Evolutionary conservation across 2,797 vertebrate genomes (phyloP).

Genomic region (Anabas testudineus): DNA sequence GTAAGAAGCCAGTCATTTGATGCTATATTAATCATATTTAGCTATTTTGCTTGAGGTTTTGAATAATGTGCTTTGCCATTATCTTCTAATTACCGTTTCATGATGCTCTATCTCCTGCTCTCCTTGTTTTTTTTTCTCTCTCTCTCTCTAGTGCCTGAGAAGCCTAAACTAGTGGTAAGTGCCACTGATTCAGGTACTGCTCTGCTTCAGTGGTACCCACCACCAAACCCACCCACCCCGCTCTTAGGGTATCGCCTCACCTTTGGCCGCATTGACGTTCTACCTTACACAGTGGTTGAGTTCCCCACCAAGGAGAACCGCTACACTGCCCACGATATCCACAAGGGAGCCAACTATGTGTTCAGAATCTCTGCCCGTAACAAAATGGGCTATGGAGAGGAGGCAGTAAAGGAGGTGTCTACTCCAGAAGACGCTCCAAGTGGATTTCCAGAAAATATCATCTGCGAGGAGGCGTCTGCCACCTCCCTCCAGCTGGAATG

Average conservation of each 20-base stretch:
- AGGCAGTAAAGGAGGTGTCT: conserved; percentile 90
- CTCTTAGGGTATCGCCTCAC: conserved; percentile 94
- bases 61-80: conserved; percentile 59
- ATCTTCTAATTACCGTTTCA: conserved; percentile 56
- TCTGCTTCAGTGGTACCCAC: conserved; percentile 92
- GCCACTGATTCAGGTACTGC: conserved; percentile 90
- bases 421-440: conserved; percentile 89
- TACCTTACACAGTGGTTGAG: conserved; percentile 89
- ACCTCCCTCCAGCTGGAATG: conserved; percentile 87
- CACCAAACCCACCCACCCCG: conserved; percentile 90
- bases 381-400: conserved; percentile 96
- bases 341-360: conserved; percentile 92
- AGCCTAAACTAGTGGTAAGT: conserved; percentile 90
- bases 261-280: conserved; percentile 90
- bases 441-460: conserved; percentile 91
- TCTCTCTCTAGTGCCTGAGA: conserved; percentile 90
- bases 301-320: conserved; percentile 91
- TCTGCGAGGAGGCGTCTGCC: conserved; percentile 86
- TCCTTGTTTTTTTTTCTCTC: conserved; percentile 54
- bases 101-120: conserved; percentile 24
- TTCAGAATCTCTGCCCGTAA: conserved; percentile 94
- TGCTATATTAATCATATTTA: conserved; percentile 47
- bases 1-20: conserved; percentile 21
- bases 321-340: conserved; percentile 91
- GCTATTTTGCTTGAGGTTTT: conserved; percentile 46